Base-by-base conservation (phyloP, 2,888 invertebrate genomes). In the Xylocampa areola region DNA sequence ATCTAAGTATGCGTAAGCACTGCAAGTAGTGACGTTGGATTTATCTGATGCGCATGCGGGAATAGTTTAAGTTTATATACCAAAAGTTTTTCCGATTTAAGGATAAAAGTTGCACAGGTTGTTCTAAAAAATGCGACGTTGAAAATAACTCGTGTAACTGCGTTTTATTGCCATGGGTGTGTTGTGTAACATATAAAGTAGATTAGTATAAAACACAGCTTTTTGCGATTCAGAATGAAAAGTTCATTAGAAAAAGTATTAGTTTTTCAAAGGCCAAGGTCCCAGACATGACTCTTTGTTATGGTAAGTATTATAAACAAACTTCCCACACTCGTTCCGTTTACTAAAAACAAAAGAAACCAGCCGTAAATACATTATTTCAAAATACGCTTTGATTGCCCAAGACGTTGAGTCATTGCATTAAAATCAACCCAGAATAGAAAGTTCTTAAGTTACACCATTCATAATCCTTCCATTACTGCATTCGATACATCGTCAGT, bases 361-460 rank as follows among this genome's bases (percentile, higher is more conserved):
- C 30, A 37, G 36, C 47, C 41, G 41, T 33, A 52, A 63, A 53
- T 44, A 30, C 48, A 30, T n/a, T n/a, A n/a, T 54, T 70, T 33
- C 30, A 45, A 44, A 53, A 40, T 44, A 44, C 44, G 16, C 29
- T 14, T 32, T 21, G 43, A 43, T 62, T 37, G 40, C n/a, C 27
- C 44, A 69, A 40, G 23, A 45, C 49, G 52, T n/a, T n/a, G n/a
- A n/a, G n/a, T 39, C 23, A 43, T 43, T 68, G 30, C 53, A 70
- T 57, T 45, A 41, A 47, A 41, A 16, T 44, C 37, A 10, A 27
- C 4, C 39, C 43, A 29, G 21, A 61, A 71, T 66, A 72, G 59
- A 63, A 76, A 55, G 55, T 55, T 73, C 54, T 76, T 49, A 50
- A 17, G 30, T 76, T 68, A 59, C 73, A 68, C 35, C 33, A 58